phyloP scores from a whole-genome alignment of 2,113 vertebrate genomes.

The Myiozetetes cayanensis region DNA sequence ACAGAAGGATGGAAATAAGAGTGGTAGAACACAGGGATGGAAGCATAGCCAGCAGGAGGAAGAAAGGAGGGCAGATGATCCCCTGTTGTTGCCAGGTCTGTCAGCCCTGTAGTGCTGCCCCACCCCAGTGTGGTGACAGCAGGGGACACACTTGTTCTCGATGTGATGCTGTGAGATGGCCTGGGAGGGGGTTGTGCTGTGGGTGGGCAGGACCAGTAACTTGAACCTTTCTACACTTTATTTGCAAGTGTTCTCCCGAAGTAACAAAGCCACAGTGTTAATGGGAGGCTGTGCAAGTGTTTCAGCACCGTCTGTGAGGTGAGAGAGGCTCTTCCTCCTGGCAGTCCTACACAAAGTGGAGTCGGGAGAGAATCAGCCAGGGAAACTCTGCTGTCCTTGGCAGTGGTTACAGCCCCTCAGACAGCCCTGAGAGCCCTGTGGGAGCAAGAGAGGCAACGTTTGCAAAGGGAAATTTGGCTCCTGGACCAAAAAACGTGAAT shows the following conservation, averaged over 20 bases:
- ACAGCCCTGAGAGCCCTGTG: neutral
- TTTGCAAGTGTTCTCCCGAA: neutral
- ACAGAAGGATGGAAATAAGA: neutral
- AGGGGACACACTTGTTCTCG: accelerated
- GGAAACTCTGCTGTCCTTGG: neutral
- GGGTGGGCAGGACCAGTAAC: accelerated
- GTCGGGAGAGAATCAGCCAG: neutral
- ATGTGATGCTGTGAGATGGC: neutral
- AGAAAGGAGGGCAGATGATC: neutral
- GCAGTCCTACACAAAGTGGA: neutral
- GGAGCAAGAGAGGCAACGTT: neutral
- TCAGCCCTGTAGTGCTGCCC: neutral
- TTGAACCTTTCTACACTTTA: neutral
- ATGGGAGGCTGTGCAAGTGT: neutral
- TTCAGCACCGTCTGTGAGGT: neutral
- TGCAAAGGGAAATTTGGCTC: neutral
- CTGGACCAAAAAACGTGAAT: neutral
- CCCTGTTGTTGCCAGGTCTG: neutral
- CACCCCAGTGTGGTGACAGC: neutral
- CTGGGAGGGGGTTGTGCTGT: neutral
- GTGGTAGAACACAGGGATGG: neutral
- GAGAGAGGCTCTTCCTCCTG: neutral
- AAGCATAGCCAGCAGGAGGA: neutral
- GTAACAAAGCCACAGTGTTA: neutral
- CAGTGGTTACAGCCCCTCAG: accelerated